Evolutionary conservation across 2,888 invertebrate species (phyloP).

Genomic region (Zelleria hepariella): DNA sequence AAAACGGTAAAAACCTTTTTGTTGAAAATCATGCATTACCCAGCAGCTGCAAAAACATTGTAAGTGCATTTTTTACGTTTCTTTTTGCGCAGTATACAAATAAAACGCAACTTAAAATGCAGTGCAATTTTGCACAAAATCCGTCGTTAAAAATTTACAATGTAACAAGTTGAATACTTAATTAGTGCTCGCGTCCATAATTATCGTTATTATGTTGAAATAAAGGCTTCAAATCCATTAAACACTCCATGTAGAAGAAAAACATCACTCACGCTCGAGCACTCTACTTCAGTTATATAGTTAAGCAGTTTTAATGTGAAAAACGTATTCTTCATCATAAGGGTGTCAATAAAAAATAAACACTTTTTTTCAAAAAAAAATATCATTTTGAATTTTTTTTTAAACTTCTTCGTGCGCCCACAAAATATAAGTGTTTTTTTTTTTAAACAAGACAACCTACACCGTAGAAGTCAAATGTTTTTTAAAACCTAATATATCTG

Average conservation of each 20-base stretch:
- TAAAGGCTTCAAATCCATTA: not conserved
- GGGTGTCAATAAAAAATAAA: too few relatives aligned
- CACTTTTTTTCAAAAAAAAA: too few relatives aligned
- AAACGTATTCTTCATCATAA: too few relatives aligned
- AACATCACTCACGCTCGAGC: not conserved
- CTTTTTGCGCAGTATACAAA: not conserved
- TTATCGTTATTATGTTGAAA: not conserved
- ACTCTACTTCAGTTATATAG: too few relatives aligned
- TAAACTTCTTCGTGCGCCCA: too few relatives aligned
- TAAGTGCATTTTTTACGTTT: not conserved
- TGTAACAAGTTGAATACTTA: not conserved
- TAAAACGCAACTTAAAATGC: not conserved
- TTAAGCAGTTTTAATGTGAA: too few relatives aligned
- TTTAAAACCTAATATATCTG: too few relatives aligned
- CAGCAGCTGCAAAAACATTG: not conserved
- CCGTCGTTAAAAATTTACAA: not conserved
- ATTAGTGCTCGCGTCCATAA: not conserved
- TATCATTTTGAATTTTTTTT: too few relatives aligned
- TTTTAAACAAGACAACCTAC: too few relatives aligned
- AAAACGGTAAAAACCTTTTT: not conserved
- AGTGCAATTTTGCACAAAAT: not conserved
- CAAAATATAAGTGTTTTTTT: too few relatives aligned
- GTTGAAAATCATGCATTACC: not conserved
- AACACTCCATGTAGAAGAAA: not conserved
- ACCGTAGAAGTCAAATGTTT: too few relatives aligned